Conservation (phyloP, 2,113 vertebrate species). For the Tachycineta bicolor region DNA sequence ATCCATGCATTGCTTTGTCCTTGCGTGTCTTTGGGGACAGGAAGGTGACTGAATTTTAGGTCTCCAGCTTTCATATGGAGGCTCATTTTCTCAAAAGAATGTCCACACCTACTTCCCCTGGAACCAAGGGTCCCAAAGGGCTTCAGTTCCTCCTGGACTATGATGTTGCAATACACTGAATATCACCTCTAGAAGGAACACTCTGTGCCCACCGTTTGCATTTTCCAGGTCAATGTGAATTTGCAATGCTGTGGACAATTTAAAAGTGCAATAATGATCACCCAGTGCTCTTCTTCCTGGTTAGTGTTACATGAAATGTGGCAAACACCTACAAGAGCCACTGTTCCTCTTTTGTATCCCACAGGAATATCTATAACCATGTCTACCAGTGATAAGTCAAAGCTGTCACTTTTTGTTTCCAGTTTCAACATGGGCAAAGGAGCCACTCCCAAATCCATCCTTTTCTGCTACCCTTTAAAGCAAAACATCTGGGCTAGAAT, state of each 20-base stretch:
- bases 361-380: neutral
- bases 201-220: neutral
- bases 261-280: neutral
- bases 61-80: neutral
- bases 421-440: neutral
- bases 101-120: neutral
- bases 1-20: neutral
- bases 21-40: neutral
- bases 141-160: neutral
- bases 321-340: neutral
- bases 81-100: neutral
- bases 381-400: neutral
- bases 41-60: neutral
- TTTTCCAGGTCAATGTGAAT: neutral
- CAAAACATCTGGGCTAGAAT: neutral
- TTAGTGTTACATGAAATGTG: neutral
- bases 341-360: neutral
- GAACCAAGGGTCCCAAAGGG: neutral
- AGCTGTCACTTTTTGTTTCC: neutral
- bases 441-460: neutral
- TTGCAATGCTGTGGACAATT: neutral
- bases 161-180: neutral
- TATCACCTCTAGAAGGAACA: neutral
- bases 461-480: neutral
- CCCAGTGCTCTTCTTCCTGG: neutral